These are phyloP conservation scores for Sebastes jordani DNA, from an alignment of 2,797 vertebrate species.

Conservation along the genomic window DNA sequence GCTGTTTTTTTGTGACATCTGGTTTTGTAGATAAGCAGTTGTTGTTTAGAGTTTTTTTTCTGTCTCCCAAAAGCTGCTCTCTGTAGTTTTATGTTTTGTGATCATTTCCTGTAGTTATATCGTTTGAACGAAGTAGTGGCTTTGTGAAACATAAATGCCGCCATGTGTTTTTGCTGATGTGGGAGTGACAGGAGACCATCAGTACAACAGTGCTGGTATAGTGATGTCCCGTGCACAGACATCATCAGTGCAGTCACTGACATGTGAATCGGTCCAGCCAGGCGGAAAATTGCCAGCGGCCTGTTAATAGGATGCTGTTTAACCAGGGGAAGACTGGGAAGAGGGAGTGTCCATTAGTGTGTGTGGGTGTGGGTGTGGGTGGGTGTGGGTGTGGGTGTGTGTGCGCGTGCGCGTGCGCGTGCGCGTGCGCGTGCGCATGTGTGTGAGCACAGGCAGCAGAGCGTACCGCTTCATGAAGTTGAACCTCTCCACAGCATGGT, in stretches of 20 bases:
- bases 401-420: no score
- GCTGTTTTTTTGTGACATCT: background rate
- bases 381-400: background rate
- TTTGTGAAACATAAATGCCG: conserved; percentile 7
- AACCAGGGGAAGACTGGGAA: conserved; percentile 45
- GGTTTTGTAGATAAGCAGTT: no score
- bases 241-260: conserved; percentile 54
- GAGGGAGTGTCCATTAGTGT: conserved; percentile 1
- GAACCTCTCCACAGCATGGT: background rate
- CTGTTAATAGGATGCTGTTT: conserved; percentile 64
- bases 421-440: no score
- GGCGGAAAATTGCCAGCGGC: conserved; percentile 71
- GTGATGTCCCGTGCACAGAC: conserved; percentile 27
- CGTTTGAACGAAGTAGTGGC: no score
- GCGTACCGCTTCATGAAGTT: conserved; percentile 1
- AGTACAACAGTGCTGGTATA: background rate
- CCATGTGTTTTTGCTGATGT: conserved; percentile 1
- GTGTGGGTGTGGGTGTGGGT: conserved; percentile 8
- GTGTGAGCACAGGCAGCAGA: background rate
- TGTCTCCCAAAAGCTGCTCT: background rate
- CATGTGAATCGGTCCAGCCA: conserved; percentile 65
- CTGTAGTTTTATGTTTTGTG: background rate
- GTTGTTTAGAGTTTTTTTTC: background rate
- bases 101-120: background rate
- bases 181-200: background rate